Base-by-base conservation (phyloP, 2,113 vertebrate species). In the Ameiurus melas region DNA sequence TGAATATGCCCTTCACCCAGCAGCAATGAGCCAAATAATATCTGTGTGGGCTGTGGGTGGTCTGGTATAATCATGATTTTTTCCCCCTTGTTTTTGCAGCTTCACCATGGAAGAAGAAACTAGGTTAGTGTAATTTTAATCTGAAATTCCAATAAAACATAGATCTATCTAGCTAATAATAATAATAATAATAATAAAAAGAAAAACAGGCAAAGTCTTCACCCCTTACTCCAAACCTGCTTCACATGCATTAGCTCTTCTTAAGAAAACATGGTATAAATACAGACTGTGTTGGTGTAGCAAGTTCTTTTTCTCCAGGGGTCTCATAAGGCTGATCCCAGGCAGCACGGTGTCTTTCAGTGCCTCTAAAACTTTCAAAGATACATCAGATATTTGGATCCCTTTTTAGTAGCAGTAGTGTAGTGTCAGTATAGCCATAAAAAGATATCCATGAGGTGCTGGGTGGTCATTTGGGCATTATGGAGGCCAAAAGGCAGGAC, bases 21-120 rank as follows among this genome's bases (percentile, higher is more conserved):
- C 70, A 58, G 55, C 30, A 60, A 39, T 77, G 5, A 47, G 20
- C 5, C 13, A 25, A 39, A 62, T 39, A 39, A 83, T 20, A 64
- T 70, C 17, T 71, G 7, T 85, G 83, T 84, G 47, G 12, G 9
- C 33, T 64, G 81, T 64, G 16, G 19, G 17, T 71, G 47, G 27
- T 85, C 9, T 14, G 17, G 17, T 58, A 36, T 70, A 70, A 73
- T 80, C 51, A 43, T 39, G 13, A 73, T 5, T 20, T n/a, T 47
- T 25, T 87, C 91, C 94, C 94, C 60, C 33, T 79, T 90, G 87
- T 92, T 81, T 80, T 90, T 94, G 93, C 94, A 93, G 96, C 96
- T 86, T 97, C 97, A 92, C 97, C 97, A 1, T 97, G 97, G 97
- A 98, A 97, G 95, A 97, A 97, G 95, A 98, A 97, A 95, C 94